Base-by-base conservation (phyloP, 2,888 invertebrate species). In the Epistrophe eligans region DNA sequence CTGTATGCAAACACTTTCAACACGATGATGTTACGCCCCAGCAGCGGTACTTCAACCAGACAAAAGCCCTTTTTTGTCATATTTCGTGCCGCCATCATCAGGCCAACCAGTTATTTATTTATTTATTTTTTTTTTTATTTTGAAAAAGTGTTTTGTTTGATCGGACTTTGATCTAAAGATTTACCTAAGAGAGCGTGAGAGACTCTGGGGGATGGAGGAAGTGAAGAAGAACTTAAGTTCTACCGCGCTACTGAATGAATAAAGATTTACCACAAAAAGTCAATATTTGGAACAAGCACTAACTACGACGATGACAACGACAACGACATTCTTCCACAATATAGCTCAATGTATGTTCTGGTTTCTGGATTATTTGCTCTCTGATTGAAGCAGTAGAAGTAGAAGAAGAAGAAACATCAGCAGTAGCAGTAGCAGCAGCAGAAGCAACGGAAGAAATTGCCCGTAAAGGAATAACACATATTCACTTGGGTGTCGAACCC, bases 111-210 rank as follows among this genome's bases (percentile, higher is more conserved):
- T 62, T 57, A 55, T 45, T 62, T 35, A 9, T 35, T 35, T 35
- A 6, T 70, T 70, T 45, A 55, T 67, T 8, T 70, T 70, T 45
- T 60, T 67, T 52, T 48, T n/a, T 45, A 17, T 45, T 43, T 48
- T 10, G 8, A 38, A 77, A 82, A 70, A 57, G 28, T 57, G 28
- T 70, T 77, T 62, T 76, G 66, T 87, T 79, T 72, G 87, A 83
- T 87, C 83, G 83, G 70, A 76, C 87, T 87, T 87, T 87, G 87
- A 87, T 87, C 87, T 76, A 38, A 66, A 79, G 79, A 67, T 55
- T 55, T 70, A 55, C 57, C 57, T 72, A 9, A 1, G n/a, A 19
- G n/a, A 8, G 7, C 15, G 15, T 15, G 11, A 40, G 11, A 10
- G 10, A 55, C 17, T 57, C n/a, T 1, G 0, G 17, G 10, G 4